Evolutionary conservation across 2,797 vertebrate genomes (phyloP).

Genomic region (Ara ararauna): DNA sequence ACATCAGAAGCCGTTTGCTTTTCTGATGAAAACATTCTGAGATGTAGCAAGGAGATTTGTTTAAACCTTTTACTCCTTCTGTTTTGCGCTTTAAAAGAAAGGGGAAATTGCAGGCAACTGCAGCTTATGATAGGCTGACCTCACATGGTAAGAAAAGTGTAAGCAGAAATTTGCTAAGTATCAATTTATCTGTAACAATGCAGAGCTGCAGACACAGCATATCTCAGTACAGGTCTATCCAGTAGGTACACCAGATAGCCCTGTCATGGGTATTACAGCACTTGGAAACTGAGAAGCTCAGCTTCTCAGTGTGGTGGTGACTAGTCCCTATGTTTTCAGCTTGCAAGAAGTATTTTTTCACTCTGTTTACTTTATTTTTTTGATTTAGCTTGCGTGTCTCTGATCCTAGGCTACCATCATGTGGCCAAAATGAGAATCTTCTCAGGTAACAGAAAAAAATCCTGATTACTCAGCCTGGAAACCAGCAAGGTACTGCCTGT

Average conservation of each 20-base stretch:
- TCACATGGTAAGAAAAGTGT: neutral
- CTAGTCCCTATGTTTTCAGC: rapidly evolving
- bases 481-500: neutral
- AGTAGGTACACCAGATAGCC: neutral
- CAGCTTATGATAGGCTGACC: neutral
- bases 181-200: neutral
- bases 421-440: constrained; percentile 36
- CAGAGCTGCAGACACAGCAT: neutral
- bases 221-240: neutral
- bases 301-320: rapidly evolving
- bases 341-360: neutral
- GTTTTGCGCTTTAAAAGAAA: neutral
- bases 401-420: constrained; percentile 41
- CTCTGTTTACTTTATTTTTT: neutral
- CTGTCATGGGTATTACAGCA: neutral
- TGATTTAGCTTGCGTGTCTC: neutral
- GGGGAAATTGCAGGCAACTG: neutral
- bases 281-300: neutral
- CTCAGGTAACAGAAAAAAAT: neutral
- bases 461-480: neutral
- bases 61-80: neutral
- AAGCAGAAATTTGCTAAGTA: neutral
- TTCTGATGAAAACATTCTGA: neutral
- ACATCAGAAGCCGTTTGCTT: neutral
- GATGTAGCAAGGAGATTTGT: neutral